Conservation (phyloP, 2,797 vertebrate genomes). For the Girardinus metallicus region DNA sequence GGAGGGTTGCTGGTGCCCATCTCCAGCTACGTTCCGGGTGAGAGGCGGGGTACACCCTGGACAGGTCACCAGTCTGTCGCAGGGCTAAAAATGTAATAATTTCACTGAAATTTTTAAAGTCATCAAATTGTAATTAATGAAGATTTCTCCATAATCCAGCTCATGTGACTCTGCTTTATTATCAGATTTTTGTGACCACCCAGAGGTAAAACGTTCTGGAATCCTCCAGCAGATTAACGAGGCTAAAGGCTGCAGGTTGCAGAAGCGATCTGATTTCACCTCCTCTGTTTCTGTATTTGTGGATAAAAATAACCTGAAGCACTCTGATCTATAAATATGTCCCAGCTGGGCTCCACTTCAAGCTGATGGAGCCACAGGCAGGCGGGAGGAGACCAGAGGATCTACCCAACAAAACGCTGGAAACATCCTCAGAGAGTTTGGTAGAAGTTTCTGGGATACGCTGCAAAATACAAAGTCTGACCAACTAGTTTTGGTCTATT, state of each 20-base stretch:
- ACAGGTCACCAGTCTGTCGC: too few relatives aligned
- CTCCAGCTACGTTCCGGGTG: too few relatives aligned
- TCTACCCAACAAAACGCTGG: not conserved
- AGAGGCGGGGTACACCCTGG: too few relatives aligned
- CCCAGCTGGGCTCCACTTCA: not conserved
- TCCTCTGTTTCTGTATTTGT: constrained; percentile 2
- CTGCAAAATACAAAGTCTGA: too few relatives aligned
- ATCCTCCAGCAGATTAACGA: not conserved
- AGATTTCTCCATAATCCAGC: not conserved
- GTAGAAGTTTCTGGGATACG: not conserved
- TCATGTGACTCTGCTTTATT: not conserved
- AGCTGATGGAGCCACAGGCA: not conserved
- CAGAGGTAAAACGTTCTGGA: not conserved
- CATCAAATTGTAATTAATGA: not conserved
- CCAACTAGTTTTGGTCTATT: too few relatives aligned
- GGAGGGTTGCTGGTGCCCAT: too few relatives aligned
- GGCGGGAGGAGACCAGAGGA: not conserved
- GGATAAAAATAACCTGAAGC: constrained; percentile 1
- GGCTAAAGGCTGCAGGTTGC: not conserved
- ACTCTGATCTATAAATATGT: constrained; percentile 9
- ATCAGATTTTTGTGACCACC: not conserved
- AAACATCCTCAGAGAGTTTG: not conserved
- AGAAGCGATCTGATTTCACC: constrained; percentile 4
- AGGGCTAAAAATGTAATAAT: too few relatives aligned
- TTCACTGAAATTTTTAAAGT: not conserved